Evolutionary conservation across 2,888 invertebrate species (phyloP).

Genomic region (Eristalis pertinax): DNA sequence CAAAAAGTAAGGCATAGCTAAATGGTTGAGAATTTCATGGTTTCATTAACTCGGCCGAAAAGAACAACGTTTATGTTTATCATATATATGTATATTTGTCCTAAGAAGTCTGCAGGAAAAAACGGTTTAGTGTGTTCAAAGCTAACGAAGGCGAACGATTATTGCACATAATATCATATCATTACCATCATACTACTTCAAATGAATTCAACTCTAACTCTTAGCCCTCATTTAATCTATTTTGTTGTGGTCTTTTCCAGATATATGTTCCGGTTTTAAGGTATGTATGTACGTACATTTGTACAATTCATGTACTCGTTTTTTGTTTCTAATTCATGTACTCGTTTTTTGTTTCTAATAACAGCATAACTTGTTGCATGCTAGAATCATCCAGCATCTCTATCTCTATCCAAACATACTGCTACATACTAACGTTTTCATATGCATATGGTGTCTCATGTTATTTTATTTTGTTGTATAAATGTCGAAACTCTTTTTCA

Average conservation of each 20-base stretch:
- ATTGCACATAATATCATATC: too few relatives aligned
- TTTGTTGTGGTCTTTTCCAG: slow-evolving; percentile 16
- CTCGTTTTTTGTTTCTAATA: neutral
- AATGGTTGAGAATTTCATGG: too few relatives aligned
- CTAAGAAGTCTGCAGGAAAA: too few relatives aligned
- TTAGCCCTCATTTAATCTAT: too few relatives aligned
- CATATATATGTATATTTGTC: too few relatives aligned
- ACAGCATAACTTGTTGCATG: slow-evolving; percentile 27
- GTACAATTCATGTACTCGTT: neutral
- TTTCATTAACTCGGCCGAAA: too few relatives aligned
- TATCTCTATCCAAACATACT: neutral
- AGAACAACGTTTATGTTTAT: too few relatives aligned
- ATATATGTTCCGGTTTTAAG: neutral
- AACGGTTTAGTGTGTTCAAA: too few relatives aligned
- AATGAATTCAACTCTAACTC: too few relatives aligned
- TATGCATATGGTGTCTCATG: neutral
- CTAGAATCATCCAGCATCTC: slow-evolving; percentile 25
- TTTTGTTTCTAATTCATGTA: neutral
- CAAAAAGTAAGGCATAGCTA: too few relatives aligned
- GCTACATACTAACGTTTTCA: neutral
- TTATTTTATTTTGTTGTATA: slow-evolving; percentile 49
- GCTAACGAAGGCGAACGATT: too few relatives aligned
- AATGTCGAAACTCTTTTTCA: slow-evolving; percentile 64
- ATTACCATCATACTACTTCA: too few relatives aligned
- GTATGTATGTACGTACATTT: slow-evolving; percentile 21